Evolutionary conservation across 2,888 invertebrate genomes (phyloP).

Genomic region (Pollenia labialis): DNA sequence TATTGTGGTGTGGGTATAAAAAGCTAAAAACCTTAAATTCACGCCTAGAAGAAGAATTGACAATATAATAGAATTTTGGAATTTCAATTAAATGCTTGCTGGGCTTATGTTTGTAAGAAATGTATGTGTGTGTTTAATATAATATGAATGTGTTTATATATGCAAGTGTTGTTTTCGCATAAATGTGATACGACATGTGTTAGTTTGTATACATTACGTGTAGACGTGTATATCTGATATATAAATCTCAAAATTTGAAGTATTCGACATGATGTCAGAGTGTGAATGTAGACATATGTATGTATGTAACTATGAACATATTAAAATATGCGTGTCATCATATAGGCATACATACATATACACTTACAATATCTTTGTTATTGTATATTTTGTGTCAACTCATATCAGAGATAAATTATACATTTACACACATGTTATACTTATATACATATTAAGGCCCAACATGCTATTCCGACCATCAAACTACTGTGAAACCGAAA

Average conservation of each 20-base stretch:
- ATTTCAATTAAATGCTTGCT: no score
- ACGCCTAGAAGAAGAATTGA: no score
- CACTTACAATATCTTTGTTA: slow-evolving; percentile 15
- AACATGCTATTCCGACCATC: slow-evolving; percentile 36
- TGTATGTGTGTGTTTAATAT: not conserved
- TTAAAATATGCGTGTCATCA: not conserved
- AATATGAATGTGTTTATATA: slow-evolving; percentile 20
- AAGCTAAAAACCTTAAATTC: no score
- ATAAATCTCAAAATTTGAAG: slow-evolving; percentile 47
- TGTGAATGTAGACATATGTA: not conserved
- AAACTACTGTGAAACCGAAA: slow-evolving; percentile 9
- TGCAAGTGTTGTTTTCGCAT: slow-evolving; percentile 36
- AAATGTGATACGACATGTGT: slow-evolving; percentile 55
- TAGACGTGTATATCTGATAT: slow-evolving; percentile 37
- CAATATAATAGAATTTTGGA: no score
- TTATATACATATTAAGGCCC: slow-evolving; percentile 4
- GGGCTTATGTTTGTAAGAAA: not conserved
- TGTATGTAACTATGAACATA: not conserved
- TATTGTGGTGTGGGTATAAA: no score
- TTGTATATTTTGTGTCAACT: slow-evolving; percentile 50
- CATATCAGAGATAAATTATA: slow-evolving; percentile 37
- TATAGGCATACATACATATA: not conserved
- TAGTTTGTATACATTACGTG: slow-evolving; percentile 23
- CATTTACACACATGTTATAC: not conserved
- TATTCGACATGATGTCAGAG: slow-evolving; percentile 46